Evolutionary conservation across 2,797 vertebrate genomes (phyloP), one percentile per base, ranked within the genome.

Genomic region (Myotis daubentonii): DNA sequence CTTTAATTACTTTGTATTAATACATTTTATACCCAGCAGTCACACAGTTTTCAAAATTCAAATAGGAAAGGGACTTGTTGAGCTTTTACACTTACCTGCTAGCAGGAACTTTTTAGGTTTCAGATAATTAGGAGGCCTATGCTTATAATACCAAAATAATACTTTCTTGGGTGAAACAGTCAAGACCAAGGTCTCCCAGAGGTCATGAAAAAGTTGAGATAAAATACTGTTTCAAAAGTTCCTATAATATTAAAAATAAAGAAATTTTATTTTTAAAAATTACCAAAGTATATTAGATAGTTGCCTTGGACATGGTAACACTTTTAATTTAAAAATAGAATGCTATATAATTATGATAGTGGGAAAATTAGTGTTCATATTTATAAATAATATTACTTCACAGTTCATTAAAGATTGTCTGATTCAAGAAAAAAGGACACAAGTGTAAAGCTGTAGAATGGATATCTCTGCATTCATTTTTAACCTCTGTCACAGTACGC

Each of bases 221-320:
- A 47, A 36, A 19, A 25, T 30, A 9, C 7, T 30, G 83, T 68
- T 85, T 51, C 20, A 15, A 36, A 81, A 49, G 20, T 47, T 83
- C 16, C 60, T 71, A 71, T 90, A 20, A 47, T 65, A 87, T 53
- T 89, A 87, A 78, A 94, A 95, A 72, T 79, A 8, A 88, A 76
- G 20, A 88, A 75, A 36, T 74, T 19, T 25, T 3, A 71, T 60
- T 82, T 62, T 66, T 22, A n/a, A 28, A 75, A 94, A 57, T 57
- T 81, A 3, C 0, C 51, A 95, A 95, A 84, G 72, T 84, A 91
- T 57, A 84, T 91, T 92, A 28, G 30, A 71, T 87, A 86, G 62
- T 94, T 90, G 76, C 25, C 7, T 82, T 72, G 33, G 86, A 76
- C 9, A 36, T 28, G 9, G 1, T 82, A 83, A 71, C 3, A 41